Evolutionary conservation across 2,113 vertebrate genomes (phyloP).

Genomic region (Morone saxatilis): DNA sequence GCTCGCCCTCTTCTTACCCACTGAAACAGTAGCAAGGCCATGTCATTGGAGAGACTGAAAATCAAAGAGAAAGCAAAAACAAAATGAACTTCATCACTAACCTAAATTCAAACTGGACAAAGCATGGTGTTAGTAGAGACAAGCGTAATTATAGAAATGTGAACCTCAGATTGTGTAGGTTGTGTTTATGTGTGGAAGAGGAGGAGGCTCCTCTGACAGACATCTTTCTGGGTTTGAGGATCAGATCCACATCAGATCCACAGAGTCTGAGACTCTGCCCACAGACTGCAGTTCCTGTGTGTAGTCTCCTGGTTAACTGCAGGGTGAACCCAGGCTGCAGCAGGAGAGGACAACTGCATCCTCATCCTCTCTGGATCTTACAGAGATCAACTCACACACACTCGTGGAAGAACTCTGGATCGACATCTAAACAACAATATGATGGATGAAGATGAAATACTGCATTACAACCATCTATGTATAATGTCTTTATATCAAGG

Average conservation of each 20-base stretch:
- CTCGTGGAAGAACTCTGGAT: constrained; percentile 44
- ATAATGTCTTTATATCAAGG: not conserved
- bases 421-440: constrained; percentile 28
- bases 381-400: not conserved
- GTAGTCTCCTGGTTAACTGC: constrained; percentile 12
- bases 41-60: constrained; percentile 27
- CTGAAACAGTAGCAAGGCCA: constrained; percentile 10
- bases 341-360: constrained; percentile 36
- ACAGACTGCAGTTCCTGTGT: constrained; percentile 35
- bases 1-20: constrained; percentile 34
- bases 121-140: rapidly evolving
- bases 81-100: not conserved
- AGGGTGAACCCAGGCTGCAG: not conserved
- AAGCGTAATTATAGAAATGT: too few species aligned
- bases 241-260: constrained; percentile 38
- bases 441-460: not conserved
- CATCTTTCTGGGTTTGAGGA: constrained; percentile 32
- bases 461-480: not conserved
- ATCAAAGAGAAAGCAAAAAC: not conserved
- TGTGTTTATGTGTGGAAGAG: constrained; percentile 10
- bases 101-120: not conserved
- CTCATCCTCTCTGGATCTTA: constrained; percentile 35
- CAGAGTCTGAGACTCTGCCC: not conserved
- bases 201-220: not conserved
- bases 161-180: constrained; percentile 45